Evolutionary conservation across 2,113 vertebrate genomes (phyloP), one percentile per base, ranked within the genome.

Genomic region (Hepsetus odoe): DNA sequence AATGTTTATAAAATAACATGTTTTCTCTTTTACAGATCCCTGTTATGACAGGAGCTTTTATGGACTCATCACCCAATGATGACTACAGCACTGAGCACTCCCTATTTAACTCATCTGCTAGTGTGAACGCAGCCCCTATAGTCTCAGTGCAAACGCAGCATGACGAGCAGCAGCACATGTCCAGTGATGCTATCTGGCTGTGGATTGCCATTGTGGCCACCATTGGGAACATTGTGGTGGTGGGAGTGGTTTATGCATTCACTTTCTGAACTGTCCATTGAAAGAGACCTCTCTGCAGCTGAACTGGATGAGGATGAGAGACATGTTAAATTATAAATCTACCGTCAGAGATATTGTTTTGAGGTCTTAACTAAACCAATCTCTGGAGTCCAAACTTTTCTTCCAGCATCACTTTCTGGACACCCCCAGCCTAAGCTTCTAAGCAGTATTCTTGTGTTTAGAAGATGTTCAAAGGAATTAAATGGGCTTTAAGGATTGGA

Each of bases 121-220:
- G 95, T 0, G 94, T 97, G 84, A 95, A 97, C 35, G 92, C 88
- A 0, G 86, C 92, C 6, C 93, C 94, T 0, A 90, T 94, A 2
- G 91, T 87, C 1, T 89, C 92, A 0, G 91, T 91, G 32, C 95
- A 93, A 20, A 93, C 91, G 79, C 95, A 93, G 77, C 91, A 83
- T 10, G 96, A 98, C 26, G 97, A 97, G 76, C 88, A 93, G 0
- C 88, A 95, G 16, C 92, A 92, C 42, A 93, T 96, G 88, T 98
- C 97, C 86, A 95, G 95, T 0, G 98, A 99, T 6, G 96, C 96
- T 49, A 95, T 99, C 84, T 92, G 98, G 94, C 90, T 99, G 62
- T 99, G 98, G 98, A 98, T 99, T 76, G 98, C 97, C 82, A 97
- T 99, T 79, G 91, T 98, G 22, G 98, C 98, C 32, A 98, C 97